phyloP scores from a whole-genome alignment of 2,113 vertebrate species.

The Xiphophorus couchianus region DNA sequence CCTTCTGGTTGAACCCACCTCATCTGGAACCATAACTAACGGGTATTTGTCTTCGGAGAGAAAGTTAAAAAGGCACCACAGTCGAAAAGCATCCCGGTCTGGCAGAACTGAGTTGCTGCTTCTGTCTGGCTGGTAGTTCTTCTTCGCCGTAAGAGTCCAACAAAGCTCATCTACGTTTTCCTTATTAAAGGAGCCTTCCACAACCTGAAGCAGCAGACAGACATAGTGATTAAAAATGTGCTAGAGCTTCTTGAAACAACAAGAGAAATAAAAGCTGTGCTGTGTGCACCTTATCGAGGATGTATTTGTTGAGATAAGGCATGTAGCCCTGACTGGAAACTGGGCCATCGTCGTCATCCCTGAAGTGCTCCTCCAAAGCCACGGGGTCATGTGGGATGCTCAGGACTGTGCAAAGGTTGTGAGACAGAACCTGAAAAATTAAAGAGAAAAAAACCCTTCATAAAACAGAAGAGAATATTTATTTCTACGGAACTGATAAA shows the following conservation, averaged over 20 bases:
- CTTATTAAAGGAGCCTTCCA: slow-evolving; percentile 91
- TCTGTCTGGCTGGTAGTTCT: slow-evolving; percentile 88
- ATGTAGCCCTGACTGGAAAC: slow-evolving; percentile 98
- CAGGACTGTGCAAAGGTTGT: slow-evolving; percentile 94
- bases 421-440: slow-evolving; percentile 88
- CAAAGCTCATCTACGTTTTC: slow-evolving; percentile 94
- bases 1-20: slow-evolving; percentile 81
- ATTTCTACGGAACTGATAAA: not conserved
- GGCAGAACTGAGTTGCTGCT: slow-evolving; percentile 81
- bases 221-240: not conserved
- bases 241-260: not conserved
- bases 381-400: slow-evolving; percentile 92
- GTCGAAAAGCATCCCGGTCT: slow-evolving; percentile 88
- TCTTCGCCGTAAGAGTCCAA: slow-evolving; percentile 96
- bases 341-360: slow-evolving; percentile 91
- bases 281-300: slow-evolving; percentile 81
- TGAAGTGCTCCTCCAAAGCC: slow-evolving; percentile 94
- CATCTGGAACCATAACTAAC: slow-evolving; percentile 92
- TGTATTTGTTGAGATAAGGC: slow-evolving; percentile 90
- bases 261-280: not conserved
- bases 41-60: slow-evolving; percentile 97
- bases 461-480: rapidly evolving
- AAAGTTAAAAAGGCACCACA: slow-evolving; percentile 99
- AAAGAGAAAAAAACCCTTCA: not conserved
- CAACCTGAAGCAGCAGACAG: slow-evolving; percentile 80